A percentile compares a stretch with the other conserved stretches of the same genome.
phyloP scores from a whole-genome alignment of 2,113 vertebrate genomes.

The Oryctolagus cuniculus region mOryCun1.1 NC_091439.1:41234501-41235000 shows the following conservation, averaged over 20 bases:
- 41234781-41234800: not conserved
- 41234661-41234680: not conserved
- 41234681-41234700: not conserved
- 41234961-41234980: not conserved
- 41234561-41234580: not conserved
- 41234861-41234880: not conserved
- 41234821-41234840: not conserved
- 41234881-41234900: conserved; percentile 7
- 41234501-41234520: no score
- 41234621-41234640: not conserved
- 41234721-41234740: not conserved
- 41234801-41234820: no score
- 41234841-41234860: not conserved
- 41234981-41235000: not conserved
- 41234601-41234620: not conserved
- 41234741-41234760: not conserved
- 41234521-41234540: no score
- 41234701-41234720: not conserved
- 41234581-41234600: not conserved
- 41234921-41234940: conserved; percentile 43
- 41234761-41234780: not conserved
- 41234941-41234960: not conserved
- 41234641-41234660: not conserved
- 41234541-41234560: not conserved
- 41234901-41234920: not conserved